Base-by-base conservation (phyloP, 2,797 vertebrate genomes). In the Meriones psammophilus region DNA sequence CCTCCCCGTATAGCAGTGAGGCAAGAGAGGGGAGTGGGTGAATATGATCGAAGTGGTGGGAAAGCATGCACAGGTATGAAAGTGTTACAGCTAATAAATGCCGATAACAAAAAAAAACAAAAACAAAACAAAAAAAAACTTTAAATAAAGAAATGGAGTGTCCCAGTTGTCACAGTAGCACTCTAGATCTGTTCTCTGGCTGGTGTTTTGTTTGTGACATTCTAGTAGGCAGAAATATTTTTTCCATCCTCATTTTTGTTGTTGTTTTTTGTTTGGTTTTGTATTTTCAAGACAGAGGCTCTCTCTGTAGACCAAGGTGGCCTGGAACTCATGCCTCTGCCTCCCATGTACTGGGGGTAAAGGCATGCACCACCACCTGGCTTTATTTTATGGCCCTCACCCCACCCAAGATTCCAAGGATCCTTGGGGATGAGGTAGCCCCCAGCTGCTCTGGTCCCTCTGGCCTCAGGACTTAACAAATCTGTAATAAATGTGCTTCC, bases 351-450 rank as follows among this genome's bases (percentile, higher is more conserved):
- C 80, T 30, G 36, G 58, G 77, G 5, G 42, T 64, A 83, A 30
- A 62, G 56, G 12, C 0, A 3, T 28, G 79, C 0, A 0, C 56
- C 56, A 30, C 7, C 74, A 77, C 42, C 42, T 7, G 2, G 74
- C 74, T 24, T 83, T 8, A 26, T 83, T 84, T 26, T 4, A 50
- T 50, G 50, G 39, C 28, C 9, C 17, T 30, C 13, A 69, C 30
- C 33, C 28, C 30, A n/a, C 9, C 12, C 62, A 50, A n/a, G 62
- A 28, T 20, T 85, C 81, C 39, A 50, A 66, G 81, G 39, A 42
- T 84, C 81, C 26, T 62, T 50, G 62, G 62, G 39, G 62, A 33
- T 6, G 39, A 84, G 36, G 80, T 30, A 33, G 62, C 17, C 28
- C 46, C 39, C 62, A 33, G 62, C 60, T 17, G 4, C 39, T 46